A percentile compares a stretch with the other conserved stretches of the same genome.
Conservation (phyloP, 2,888 invertebrate genomes). For the Andrena marginata region DNA sequence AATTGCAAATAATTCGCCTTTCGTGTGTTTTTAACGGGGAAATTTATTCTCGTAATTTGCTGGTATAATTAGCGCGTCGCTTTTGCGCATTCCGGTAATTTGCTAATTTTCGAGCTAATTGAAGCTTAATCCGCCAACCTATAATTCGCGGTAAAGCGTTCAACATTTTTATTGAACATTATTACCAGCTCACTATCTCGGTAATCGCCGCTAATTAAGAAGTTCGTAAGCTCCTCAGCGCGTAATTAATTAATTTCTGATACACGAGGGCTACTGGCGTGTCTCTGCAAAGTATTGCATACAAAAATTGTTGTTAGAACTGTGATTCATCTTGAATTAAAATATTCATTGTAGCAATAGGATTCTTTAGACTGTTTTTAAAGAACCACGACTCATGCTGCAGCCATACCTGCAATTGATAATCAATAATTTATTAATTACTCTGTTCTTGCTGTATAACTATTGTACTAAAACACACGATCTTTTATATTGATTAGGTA, state of each 20-base stretch:
- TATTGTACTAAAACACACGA: too few species aligned
- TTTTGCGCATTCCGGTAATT: conserved; percentile 23
- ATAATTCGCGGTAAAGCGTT: conserved; percentile 23
- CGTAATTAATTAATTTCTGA: conserved; percentile 44
- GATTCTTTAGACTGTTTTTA: too few species aligned
- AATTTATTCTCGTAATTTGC: neutral
- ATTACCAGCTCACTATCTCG: conserved; percentile 37
- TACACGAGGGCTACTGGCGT: neutral
- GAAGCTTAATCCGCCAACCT: conserved; percentile 31
- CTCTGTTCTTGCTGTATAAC: too few species aligned
- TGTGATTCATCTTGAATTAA: neutral
- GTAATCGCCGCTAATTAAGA: conserved; percentile 45
- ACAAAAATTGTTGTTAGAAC: neutral
- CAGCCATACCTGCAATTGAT: too few species aligned
- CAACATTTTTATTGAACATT: conserved; percentile 43
- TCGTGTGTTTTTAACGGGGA: neutral
- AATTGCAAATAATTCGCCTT: neutral
- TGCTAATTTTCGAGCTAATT: conserved; percentile 42
- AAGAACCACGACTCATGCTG: too few species aligned
- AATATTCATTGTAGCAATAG: too few species aligned
- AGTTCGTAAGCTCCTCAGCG: conserved; percentile 35
- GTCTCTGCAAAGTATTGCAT: neutral
- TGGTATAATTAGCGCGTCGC: conserved; percentile 8
- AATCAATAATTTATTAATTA: too few species aligned
- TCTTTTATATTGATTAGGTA: too few species aligned